phyloP scores from a whole-genome alignment of 2,113 vertebrate species.

The Poeciliopsis prolifica region DNA sequence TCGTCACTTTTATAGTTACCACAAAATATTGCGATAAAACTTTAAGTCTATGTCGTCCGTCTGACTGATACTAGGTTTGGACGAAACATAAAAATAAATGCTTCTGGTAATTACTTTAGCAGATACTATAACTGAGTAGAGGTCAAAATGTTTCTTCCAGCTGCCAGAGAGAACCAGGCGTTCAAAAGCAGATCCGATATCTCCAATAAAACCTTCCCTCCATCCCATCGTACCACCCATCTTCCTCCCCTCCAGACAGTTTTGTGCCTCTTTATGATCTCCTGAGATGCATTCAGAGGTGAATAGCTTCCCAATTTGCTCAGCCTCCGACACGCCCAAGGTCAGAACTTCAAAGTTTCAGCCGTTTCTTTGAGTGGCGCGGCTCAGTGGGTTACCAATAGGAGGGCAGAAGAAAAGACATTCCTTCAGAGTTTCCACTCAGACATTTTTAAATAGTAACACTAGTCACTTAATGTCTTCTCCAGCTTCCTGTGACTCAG shows the following conservation, averaged over 20 bases:
- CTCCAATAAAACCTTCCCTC: conserved; percentile 52
- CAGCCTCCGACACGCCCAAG: conserved; percentile 51
- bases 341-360: conserved; percentile 68
- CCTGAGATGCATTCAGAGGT: conserved; percentile 41
- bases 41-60: too few species aligned
- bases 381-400: conserved; percentile 44
- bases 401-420: conserved; percentile 35
- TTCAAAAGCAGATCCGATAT: conserved; percentile 65
- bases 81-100: background rate
- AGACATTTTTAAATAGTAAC: conserved; percentile 57
- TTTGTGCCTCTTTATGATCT: conserved; percentile 34
- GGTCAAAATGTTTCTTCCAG: conserved; percentile 44
- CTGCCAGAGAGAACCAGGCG: conserved; percentile 23
- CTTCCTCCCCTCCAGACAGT: conserved; percentile 26
- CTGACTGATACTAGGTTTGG: background rate
- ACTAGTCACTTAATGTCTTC: conserved; percentile 62
- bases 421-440: conserved; percentile 66
- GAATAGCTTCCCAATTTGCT: conserved; percentile 57
- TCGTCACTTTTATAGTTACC: too few species aligned
- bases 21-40: too few species aligned
- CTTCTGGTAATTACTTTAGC: conserved; percentile 9
- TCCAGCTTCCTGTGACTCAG: conserved; percentile 59
- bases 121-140: conserved; percentile 13
- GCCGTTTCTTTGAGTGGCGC: conserved; percentile 42
- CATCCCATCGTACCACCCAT: conserved; percentile 47